Base-by-base conservation (phyloP, 2,113 vertebrate genomes). In the Arothron firmamentum region DNA sequence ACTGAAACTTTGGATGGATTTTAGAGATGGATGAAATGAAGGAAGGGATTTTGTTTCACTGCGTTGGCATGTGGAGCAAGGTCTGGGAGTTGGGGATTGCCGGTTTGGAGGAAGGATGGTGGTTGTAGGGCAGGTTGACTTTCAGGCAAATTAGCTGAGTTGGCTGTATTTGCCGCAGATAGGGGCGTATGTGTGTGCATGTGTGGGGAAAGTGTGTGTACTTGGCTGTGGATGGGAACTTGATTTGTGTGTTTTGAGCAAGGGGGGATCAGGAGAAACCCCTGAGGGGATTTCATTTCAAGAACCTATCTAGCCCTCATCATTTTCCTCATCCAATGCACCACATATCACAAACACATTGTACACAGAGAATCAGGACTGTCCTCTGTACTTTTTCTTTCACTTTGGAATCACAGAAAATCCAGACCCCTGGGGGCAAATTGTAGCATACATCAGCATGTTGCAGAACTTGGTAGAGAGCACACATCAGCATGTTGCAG, bases 131-230 rank as follows among this genome's bases (percentile, higher is more conserved):
- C 71, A 71, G 86, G 83, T 88, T 80, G 83, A 82, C 84, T 89
- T 89, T 86, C 84, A 82, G 74, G 66, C 71, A 77, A 82, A 86
- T 68, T 42, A 47, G 79, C 88, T 87, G 86, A 88, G 78, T 85
- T 4, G 38, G 72, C 86, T 61, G 69, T 70, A 80, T 85, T 73
- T 60, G 60, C 49, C 25, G 49, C 57, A 52, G 57, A 56, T 70
- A 72, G 80, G 71, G 62, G 61, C 67, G 62, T 56, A 19, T 67
- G 61, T 63, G 59, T 77, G 75, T 31, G 19, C 65, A 57, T 62
- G 62, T 74, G 54, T 43, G 54, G 67, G 48, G 20, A 45, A 7
- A 45, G 58, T 69, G 47, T 71, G 74, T 72, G 69, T 82, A 72
- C 55, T 62, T 71, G 53, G 58, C 25, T 51, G 54, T 57, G 38